Percentiles rank a stretch among this genome's conserved stretches.
phyloP scores from a whole-genome alignment of 1,140 invertebrate species.

The Drosophila nebulosa region DNA sequence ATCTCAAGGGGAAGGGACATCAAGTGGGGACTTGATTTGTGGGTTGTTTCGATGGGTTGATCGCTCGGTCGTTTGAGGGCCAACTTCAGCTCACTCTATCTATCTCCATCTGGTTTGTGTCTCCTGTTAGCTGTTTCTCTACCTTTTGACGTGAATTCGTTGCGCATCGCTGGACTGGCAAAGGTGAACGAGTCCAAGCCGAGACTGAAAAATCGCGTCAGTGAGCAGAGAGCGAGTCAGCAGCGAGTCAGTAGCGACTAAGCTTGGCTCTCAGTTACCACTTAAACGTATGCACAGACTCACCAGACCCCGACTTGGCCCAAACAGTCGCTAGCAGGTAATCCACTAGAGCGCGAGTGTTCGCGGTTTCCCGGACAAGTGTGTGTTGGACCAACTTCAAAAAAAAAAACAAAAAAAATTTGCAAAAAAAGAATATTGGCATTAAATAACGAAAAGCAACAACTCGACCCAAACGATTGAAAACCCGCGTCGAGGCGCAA shows the following conservation, averaged over 20 bases:
- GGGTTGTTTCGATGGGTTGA: too few relatives aligned
- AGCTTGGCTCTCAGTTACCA: constrained; percentile 4
- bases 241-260: background rate
- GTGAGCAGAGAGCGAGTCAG: constrained; percentile 33
- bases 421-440: constrained; percentile 31
- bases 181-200: constrained; percentile 23
- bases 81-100: constrained; percentile 11
- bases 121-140: background rate
- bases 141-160: constrained; percentile 23
- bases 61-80: background rate
- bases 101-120: background rate
- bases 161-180: constrained; percentile 40
- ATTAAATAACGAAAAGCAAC: constrained; percentile 7
- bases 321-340: constrained; percentile 63
- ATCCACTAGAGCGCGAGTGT: constrained; percentile 62
- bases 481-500: constrained; percentile 23
- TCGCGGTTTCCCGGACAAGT: constrained; percentile 53
- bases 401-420: background rate
- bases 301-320: constrained; percentile 18
- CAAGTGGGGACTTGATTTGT: too few relatives aligned
- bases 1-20: too few relatives aligned
- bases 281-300: constrained; percentile 26
- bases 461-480: background rate
- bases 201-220: constrained; percentile 21
- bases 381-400: constrained; percentile 5